Base-by-base conservation (phyloP, 2,113 vertebrate species). In the Sula dactylatra region DNA sequence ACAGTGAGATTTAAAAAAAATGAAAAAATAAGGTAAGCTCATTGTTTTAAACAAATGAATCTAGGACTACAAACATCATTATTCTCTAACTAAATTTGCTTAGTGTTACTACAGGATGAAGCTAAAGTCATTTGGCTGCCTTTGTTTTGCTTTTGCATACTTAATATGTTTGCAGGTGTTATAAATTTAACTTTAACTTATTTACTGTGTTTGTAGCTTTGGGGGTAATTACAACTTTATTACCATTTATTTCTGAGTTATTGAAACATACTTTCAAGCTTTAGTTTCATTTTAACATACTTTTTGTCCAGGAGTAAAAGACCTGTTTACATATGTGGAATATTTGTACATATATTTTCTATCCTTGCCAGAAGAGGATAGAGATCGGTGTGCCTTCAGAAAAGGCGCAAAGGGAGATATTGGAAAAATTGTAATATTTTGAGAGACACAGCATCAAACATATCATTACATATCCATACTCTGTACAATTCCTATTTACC, bases 121-220 rank as follows among this genome's bases (percentile, higher is more conserved):
- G 71, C 67, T 91, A 86, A 96, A 96, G 82, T 94, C 50, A 94
- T 97, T 97, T 94, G 82, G 70, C 58, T 71, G 86, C 84, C 78
- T 96, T 95, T 94, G 90, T 93, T 95, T 87, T 95, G 93, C 64
- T 85, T 91, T 42, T 84, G 61, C 76, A 83, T 88, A 50, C 71
- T 86, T 95, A 90, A 86, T 82, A 84, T 7, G 58, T 65, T 94
- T 87, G 84, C 70, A 96, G 88, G 91, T 96, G 67, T 86, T 84
- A 90, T 73, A 96, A 91, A 96, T 95, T 88, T 89, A 91, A 94
- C 94, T 85, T 94, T 87, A 96, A 94, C 90, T 95, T 88, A 95
- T 95, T 95, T 95, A 95, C 83, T 55, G 59, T 61, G 86, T 90
- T 82, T 90, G 61, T 79, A 92, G 93, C 92, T 94, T 90, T 89